Percentiles rank a stretch among this genome's conserved stretches.
Conservation (phyloP, 2,888 invertebrate genomes). For the Anagyrus pseudococci region DNA sequence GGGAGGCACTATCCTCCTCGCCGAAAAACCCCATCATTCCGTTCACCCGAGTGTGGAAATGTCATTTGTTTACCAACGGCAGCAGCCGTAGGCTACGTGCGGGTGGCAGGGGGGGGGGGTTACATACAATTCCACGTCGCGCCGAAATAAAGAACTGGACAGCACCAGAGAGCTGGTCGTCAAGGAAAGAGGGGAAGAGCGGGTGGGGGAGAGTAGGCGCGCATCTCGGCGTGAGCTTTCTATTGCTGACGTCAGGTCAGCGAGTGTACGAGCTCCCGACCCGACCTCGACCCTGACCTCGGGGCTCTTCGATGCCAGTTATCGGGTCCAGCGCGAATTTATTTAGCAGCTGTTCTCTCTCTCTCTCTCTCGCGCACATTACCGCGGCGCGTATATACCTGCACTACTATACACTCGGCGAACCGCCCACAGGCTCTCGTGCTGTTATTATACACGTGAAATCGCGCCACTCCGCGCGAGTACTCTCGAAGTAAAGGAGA, state of each 20-base stretch:
- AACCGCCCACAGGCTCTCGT: too few species aligned
- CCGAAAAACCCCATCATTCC: not conserved
- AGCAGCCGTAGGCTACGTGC: not conserved
- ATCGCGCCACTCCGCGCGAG: too few species aligned
- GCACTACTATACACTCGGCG: not conserved
- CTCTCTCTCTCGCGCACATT: not conserved
- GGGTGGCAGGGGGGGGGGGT: too few species aligned
- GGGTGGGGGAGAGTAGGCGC: not conserved
- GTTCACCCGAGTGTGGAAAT: not conserved
- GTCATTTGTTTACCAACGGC: not conserved
- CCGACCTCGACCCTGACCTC: constrained; percentile 38
- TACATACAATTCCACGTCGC: too few species aligned
- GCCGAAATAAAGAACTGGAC: not conserved
- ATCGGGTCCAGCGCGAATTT: constrained; percentile 38
- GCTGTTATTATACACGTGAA: too few species aligned
- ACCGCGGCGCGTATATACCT: not conserved
- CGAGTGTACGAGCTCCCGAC: constrained; percentile 1
- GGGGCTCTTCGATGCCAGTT: constrained; percentile 10
- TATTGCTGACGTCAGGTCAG: constrained; percentile 29
- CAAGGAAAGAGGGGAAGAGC: not conserved
- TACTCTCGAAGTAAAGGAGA: too few species aligned
- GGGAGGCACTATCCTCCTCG: too few species aligned
- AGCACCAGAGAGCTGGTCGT: not conserved
- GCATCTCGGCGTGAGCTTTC: not conserved
- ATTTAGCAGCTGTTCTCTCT: constrained; percentile 19